Conservation (phyloP, 2,797 vertebrate genomes). For the Lacerta viridis region DNA sequence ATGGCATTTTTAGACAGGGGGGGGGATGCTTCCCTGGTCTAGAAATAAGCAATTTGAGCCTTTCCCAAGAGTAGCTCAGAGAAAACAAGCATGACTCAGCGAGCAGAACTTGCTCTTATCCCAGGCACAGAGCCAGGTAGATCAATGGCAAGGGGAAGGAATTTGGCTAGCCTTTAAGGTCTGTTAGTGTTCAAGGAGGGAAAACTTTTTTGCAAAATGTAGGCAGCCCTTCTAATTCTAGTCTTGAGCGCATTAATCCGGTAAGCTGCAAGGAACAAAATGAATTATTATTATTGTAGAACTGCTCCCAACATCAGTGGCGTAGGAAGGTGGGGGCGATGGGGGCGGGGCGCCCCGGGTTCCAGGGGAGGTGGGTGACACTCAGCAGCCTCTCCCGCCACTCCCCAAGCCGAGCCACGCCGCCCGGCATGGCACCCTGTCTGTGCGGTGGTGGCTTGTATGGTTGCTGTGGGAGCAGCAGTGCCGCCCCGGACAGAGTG, state of each 20-base stretch:
- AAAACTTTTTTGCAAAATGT: conserved; percentile 6
- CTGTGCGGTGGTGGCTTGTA: too few relatives aligned
- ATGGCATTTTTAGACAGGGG: background rate
- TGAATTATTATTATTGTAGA: background rate
- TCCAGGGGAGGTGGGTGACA: too few relatives aligned
- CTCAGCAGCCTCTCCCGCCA: too few relatives aligned
- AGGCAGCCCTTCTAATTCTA: conserved; percentile 18
- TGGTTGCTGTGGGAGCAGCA: too few relatives aligned
- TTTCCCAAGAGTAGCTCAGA: conserved; percentile 8
- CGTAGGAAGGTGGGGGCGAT: too few relatives aligned
- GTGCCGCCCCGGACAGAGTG: too few relatives aligned
- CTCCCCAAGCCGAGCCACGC: too few relatives aligned
- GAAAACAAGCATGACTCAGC: conserved; percentile 40
- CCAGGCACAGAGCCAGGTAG: conserved; percentile 32
- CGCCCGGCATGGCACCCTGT: too few relatives aligned
- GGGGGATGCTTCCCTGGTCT: background rate
- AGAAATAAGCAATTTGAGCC: conserved; percentile 23
- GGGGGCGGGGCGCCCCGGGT: too few relatives aligned
- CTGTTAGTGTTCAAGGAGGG: conserved; percentile 9
- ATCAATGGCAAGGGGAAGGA: conserved; percentile 27
- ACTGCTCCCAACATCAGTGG: background rate
- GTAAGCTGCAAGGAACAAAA: background rate
- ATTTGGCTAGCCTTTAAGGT: conserved; percentile 26
- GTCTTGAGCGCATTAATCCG: background rate
- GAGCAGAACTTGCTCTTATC: conserved; percentile 16